Evolutionary conservation across 2,113 vertebrate genomes (phyloP).

Genomic region (Corythornis madagascariensis): DNA sequence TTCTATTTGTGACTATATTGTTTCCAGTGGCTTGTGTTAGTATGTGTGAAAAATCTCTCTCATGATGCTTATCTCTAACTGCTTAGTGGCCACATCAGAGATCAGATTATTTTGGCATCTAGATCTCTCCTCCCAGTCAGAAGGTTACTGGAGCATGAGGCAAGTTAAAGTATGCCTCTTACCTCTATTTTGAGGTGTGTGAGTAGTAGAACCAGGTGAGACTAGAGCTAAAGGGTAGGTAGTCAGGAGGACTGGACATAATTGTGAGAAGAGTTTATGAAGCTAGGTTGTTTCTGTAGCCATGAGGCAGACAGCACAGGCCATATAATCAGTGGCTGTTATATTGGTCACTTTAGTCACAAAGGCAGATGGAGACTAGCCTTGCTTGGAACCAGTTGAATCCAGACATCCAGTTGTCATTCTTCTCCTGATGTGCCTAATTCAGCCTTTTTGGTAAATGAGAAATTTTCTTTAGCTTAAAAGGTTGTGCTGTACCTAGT

Average conservation of each 20-base stretch:
- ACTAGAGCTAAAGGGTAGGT: background rate
- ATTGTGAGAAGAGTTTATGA: background rate
- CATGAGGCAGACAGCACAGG: background rate
- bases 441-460: background rate
- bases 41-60: fast-evolving
- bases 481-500: background rate
- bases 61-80: background rate
- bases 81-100: background rate
- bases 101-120: background rate
- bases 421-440: background rate
- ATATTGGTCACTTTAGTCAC: background rate
- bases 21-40: background rate
- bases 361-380: background rate
- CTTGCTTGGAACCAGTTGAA: background rate
- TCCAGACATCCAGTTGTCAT: background rate
- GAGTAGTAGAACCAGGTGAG: background rate
- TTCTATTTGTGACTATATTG: background rate
- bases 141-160: background rate
- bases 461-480: background rate
- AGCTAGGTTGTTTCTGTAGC: background rate
- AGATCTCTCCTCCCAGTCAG: background rate
- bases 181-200: background rate
- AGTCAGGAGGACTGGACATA: background rate
- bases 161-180: background rate
- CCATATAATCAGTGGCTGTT: background rate